Evolutionary conservation across 2,888 invertebrate species (phyloP).

Genomic region (Drosophila antonietae): DNA sequence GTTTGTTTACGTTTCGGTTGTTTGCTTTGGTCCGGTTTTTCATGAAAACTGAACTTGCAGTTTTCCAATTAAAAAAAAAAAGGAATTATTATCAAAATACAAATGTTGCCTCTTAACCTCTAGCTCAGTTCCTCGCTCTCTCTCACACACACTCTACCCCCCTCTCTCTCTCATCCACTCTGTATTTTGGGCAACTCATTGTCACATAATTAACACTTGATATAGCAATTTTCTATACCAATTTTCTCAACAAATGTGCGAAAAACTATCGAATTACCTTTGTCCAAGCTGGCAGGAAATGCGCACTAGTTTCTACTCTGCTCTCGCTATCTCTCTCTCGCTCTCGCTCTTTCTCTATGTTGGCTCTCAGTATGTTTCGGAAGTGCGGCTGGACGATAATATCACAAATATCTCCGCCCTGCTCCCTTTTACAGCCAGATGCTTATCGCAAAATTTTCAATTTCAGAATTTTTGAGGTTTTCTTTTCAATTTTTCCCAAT

Average conservation of each 20-base stretch:
- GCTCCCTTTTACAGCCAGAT: slow-evolving; percentile 17
- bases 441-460: slow-evolving; percentile 42
- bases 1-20: slow-evolving; percentile 65
- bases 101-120: slow-evolving; percentile 16
- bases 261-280: slow-evolving; percentile 74
- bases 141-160: neutral
- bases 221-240: slow-evolving; percentile 69
- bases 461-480: slow-evolving; percentile 23
- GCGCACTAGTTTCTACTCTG: slow-evolving; percentile 39
- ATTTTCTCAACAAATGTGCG: slow-evolving; percentile 64
- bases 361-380: slow-evolving; percentile 43
- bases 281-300: slow-evolving; percentile 67
- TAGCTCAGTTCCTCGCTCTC: neutral
- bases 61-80: slow-evolving; percentile 73
- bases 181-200: slow-evolving; percentile 63
- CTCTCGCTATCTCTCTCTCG: neutral
- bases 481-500: slow-evolving; percentile 20
- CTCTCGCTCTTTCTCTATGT: neutral
- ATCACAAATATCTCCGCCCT: slow-evolving; percentile 54
- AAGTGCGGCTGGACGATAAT: slow-evolving; percentile 48
- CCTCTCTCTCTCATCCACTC: slow-evolving; percentile 1
- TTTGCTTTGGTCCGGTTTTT: slow-evolving; percentile 61
- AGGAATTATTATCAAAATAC: slow-evolving; percentile 48
- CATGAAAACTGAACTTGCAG: slow-evolving; percentile 72
- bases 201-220: slow-evolving; percentile 81